Percentiles rank a stretch among this genome's conserved stretches.
phyloP scores from a whole-genome alignment of 1,140 invertebrate genomes.

The Sycophaga agraensis region DNA sequence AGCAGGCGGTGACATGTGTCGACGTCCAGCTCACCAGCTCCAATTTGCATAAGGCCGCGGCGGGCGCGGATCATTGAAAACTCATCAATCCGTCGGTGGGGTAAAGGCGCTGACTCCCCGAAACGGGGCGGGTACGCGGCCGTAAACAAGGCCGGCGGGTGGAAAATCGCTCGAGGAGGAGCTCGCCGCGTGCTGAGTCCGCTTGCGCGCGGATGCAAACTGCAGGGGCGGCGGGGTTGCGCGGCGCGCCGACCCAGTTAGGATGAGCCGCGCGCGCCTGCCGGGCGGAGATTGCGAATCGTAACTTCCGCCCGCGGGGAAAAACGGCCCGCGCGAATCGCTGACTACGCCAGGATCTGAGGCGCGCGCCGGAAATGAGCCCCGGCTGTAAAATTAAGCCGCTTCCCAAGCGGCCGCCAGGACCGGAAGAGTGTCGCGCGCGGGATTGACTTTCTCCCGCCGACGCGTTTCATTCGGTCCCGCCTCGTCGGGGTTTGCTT shows the following conservation, averaged over 20 bases:
- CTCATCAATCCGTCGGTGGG: neutral
- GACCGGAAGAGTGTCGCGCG: neutral
- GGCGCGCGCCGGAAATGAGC: neutral
- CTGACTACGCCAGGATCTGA: conserved; percentile 3
- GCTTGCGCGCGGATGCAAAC: conserved; percentile 18
- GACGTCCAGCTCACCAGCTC: too few species aligned
- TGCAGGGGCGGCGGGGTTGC: conserved; percentile 15
- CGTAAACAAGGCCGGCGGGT: conserved; percentile 15
- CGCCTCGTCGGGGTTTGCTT: neutral
- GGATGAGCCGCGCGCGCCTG: neutral
- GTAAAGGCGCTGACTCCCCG: too few species aligned
- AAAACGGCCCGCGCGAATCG: conserved; percentile 26
- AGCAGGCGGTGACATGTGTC: too few species aligned
- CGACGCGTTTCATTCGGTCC: neutral
- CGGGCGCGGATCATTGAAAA: conserved; percentile 14
- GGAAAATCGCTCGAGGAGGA: conserved; percentile 7
- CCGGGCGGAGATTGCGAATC: conserved; percentile 38
- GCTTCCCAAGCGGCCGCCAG: neutral
- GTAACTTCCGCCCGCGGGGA: conserved; percentile 37
- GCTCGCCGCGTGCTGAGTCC: neutral
- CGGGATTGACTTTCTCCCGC: neutral
- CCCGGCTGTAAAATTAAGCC: conserved; percentile 13
- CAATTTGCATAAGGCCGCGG: too few species aligned
- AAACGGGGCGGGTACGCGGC: too few species aligned
- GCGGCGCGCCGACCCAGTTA: conserved; percentile 24